Conservation (phyloP, 2,113 vertebrate species). For the Tachycineta bicolor region DNA sequence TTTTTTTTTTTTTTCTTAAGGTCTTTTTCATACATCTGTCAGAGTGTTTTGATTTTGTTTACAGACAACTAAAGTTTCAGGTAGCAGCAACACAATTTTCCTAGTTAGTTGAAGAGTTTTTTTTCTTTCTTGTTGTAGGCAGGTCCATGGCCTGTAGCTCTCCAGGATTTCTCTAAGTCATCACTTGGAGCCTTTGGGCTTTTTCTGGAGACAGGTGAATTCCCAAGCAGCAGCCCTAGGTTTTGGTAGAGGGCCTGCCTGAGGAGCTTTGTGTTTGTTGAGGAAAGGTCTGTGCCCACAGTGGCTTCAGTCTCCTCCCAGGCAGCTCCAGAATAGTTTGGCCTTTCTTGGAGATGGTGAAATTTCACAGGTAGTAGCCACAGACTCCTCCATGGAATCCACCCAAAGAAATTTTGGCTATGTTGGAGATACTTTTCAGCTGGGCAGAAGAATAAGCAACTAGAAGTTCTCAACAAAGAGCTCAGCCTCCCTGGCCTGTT, state of each 20-base stretch:
- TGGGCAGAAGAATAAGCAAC: neutral
- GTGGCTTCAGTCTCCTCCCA: neutral
- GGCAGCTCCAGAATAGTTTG: neutral
- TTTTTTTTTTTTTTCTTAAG: neutral
- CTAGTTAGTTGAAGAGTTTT: neutral
- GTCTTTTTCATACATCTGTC: neutral
- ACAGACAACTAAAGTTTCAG: neutral
- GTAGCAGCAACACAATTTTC: neutral
- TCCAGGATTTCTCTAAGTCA: neutral
- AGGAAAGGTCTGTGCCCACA: neutral
- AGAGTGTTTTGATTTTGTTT: neutral
- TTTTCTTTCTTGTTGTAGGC: neutral
- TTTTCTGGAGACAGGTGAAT: neutral
- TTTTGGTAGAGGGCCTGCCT: neutral
- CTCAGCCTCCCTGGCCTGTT: neutral
- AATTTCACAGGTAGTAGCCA: neutral
- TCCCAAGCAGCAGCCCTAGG: neutral
- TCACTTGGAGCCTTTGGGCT: neutral
- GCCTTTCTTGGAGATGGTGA: neutral
- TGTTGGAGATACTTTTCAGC: neutral
- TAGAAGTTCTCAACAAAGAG: neutral
- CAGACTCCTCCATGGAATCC: neutral
- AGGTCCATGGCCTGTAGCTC: neutral
- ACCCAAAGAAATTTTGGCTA: neutral
- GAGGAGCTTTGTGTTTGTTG: neutral